These are phyloP conservation scores for Ceyx melanurus DNA, from an alignment of 2,113 vertebrate genomes.

Conservation along the genomic window DNA sequence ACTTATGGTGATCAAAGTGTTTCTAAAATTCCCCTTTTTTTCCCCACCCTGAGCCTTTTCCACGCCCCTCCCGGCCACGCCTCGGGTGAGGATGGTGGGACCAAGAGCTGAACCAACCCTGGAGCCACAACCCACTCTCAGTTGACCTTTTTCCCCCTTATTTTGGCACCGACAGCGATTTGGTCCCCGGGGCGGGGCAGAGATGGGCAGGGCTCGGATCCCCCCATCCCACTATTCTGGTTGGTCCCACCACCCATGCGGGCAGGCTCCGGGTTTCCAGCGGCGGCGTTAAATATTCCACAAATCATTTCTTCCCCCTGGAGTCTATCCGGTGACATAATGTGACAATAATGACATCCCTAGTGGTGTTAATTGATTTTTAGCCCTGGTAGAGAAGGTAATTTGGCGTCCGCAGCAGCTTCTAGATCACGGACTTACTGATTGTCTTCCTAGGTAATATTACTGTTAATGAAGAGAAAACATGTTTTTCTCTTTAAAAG, in stretches of 20 bases:
- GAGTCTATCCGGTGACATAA: conserved; percentile 84
- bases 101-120: fast-evolving
- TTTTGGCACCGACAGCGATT: background rate
- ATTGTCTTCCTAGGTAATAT: conserved; percentile 80
- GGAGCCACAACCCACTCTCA: fast-evolving
- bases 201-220: fast-evolving
- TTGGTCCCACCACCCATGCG: background rate
- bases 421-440: conserved; percentile 74
- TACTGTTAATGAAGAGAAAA: conserved; percentile 85
- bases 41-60: background rate
- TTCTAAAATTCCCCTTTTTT: fast-evolving
- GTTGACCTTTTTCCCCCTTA: background rate
- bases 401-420: conserved; percentile 78
- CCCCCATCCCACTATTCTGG: background rate
- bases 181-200: background rate
- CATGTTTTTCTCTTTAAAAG: conserved; percentile 78
- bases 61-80: fast-evolving
- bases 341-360: conserved; percentile 88
- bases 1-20: background rate
- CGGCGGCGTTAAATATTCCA: conserved; percentile 72
- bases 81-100: background rate
- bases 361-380: conserved; percentile 88
- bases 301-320: conserved; percentile 84
- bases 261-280: background rate
- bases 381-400: conserved; percentile 79